Evolutionary conservation across 2,888 invertebrate genomes (phyloP).

Genomic region (Branchipolynoe longqiensis): DNA sequence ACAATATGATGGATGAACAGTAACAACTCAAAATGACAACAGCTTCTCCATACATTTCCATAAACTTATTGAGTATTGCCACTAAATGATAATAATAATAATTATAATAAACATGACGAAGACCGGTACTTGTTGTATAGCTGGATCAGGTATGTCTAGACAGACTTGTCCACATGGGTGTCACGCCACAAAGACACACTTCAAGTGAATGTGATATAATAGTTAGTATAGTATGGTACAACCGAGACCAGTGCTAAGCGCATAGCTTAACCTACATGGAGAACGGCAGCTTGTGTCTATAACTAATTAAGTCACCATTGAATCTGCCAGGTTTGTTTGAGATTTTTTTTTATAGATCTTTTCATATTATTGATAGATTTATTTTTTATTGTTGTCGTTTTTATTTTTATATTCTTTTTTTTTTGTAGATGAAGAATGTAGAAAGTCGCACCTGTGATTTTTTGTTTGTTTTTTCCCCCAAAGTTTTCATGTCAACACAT

Average conservation of each 20-base stretch:
- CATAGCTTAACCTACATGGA: not conserved
- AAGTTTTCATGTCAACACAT: no score
- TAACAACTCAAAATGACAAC: conserved; percentile 47
- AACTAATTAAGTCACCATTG: conserved; percentile 30
- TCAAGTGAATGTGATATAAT: conserved; percentile 55
- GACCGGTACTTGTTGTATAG: conserved; percentile 47
- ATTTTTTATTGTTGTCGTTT: no score
- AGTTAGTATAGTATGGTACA: conserved; percentile 19
- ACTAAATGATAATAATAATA: conserved; percentile 25
- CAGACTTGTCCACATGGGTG: conserved; percentile 51
- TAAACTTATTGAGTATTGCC: conserved; percentile 45
- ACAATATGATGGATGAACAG: conserved; percentile 36
- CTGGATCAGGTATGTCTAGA: conserved; percentile 47
- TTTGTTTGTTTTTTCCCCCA: no score
- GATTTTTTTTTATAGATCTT: no score
- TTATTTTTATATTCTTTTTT: no score
- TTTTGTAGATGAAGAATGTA: conserved; percentile 12
- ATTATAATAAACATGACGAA: conserved; percentile 32
- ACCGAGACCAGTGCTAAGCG: conserved; percentile 22
- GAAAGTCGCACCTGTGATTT: conserved; percentile 11
- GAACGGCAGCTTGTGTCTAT: not conserved
- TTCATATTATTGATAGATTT: no score
- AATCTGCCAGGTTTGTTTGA: conserved; percentile 52
- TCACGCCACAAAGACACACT: conserved; percentile 49
- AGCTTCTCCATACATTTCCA: conserved; percentile 22